A percentile compares a stretch with the other conserved stretches of the same genome.
Evolutionary conservation across 2,888 invertebrate genomes (phyloP).

Genomic region (Malacosoma neustria): DNA sequence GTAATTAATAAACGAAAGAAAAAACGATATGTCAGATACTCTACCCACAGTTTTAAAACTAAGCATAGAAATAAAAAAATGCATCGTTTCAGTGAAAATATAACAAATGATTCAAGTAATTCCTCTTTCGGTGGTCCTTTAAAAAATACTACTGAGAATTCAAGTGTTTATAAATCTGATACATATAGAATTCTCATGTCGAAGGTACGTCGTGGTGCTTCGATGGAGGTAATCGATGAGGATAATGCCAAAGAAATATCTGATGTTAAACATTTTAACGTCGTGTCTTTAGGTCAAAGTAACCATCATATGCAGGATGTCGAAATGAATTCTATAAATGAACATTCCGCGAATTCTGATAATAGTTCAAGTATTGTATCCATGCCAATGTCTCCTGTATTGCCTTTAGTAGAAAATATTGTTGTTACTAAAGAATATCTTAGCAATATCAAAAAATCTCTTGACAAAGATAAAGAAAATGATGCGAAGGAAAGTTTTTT

Average conservation of each 20-base stretch:
- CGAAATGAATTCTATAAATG: no score
- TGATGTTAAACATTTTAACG: background rate
- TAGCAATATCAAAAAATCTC: constrained; percentile 16
- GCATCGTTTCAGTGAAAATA: background rate
- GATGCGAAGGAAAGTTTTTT: no score
- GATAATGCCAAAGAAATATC: background rate
- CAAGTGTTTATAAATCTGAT: constrained; percentile 44
- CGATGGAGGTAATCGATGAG: background rate
- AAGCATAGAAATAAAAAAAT: background rate
- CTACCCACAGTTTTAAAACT: constrained; percentile 3
- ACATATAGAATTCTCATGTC: constrained; percentile 31
- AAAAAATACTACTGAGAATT: constrained; percentile 21
- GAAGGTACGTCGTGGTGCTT: background rate
- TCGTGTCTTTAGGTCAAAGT: background rate
- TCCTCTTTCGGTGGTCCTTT: constrained; percentile 22
- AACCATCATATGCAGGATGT: no score
- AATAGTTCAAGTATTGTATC: constrained; percentile 49
- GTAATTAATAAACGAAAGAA: constrained; percentile 1
- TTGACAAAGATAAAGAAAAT: constrained; percentile 8
- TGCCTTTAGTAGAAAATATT: constrained; percentile 58
- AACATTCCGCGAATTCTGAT: constrained; percentile 12
- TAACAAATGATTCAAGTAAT: constrained; percentile 28
- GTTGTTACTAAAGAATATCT: constrained; percentile 39
- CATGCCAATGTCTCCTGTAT: constrained; percentile 50
- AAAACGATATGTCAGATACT: background rate